Percentiles rank a stretch among this genome's conserved stretches.
Conservation (phyloP, 2,797 vertebrate genomes). For the Sebastes nivosus region DNA sequence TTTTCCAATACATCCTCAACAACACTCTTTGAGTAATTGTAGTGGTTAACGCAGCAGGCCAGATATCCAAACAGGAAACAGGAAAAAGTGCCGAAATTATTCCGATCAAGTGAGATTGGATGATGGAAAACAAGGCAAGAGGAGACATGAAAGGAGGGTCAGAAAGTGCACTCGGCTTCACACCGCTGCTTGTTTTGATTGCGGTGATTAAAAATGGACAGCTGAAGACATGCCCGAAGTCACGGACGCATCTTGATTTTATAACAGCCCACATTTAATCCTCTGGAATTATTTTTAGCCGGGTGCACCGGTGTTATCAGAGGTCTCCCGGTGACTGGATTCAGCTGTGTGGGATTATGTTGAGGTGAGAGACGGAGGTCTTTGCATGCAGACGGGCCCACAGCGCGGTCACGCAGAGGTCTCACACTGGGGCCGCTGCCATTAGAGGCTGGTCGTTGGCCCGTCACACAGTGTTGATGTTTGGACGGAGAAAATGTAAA, state of each 20-base stretch:
- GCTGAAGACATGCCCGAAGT: constrained; percentile 30
- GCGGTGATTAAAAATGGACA: constrained; percentile 51
- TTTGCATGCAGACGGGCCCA: constrained; percentile 62
- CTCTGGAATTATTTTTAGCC: constrained; percentile 72
- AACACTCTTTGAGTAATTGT: constrained; percentile 68
- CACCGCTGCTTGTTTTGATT: constrained; percentile 63
- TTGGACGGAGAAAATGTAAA: constrained; percentile 68
- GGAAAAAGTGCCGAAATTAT: constrained; percentile 67
- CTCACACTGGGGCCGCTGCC: constrained; percentile 47
- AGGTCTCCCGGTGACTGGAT: constrained; percentile 60
- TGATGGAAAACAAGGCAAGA: constrained; percentile 54
- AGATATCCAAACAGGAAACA: constrained; percentile 73
- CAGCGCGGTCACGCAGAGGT: constrained; percentile 53
- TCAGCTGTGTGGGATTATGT: constrained; percentile 78
- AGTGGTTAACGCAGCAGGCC: constrained; percentile 58
- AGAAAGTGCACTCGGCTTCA: constrained; percentile 43
- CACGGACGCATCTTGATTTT: constrained; percentile 44
- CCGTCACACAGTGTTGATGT: constrained; percentile 57
- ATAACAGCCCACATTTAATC: constrained; percentile 44
- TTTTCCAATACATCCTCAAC: constrained; percentile 68
- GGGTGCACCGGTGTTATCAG: constrained; percentile 35
- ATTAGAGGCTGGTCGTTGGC: constrained; percentile 35
- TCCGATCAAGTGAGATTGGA: constrained; percentile 59
- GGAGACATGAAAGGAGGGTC: constrained; percentile 51
- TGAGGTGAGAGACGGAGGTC: constrained; percentile 65